Base-by-base conservation (phyloP, 2,888 invertebrate species). In the Thecocarcelia acutangulata region DNA sequence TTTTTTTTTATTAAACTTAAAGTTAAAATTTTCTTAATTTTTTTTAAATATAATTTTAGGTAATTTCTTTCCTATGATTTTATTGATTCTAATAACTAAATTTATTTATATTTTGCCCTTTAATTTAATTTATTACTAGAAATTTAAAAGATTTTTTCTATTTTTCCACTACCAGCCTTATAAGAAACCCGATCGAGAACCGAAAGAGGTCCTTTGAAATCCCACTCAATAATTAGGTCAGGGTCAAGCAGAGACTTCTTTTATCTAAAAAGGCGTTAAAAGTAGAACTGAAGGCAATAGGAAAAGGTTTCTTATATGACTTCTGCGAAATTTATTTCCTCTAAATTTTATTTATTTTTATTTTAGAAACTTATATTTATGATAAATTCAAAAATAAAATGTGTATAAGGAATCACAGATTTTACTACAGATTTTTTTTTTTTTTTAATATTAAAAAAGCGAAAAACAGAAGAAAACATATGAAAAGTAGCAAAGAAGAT, bases 321-420 rank as follows among this genome's bases (percentile, higher is more conserved):
- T n/a, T 40, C 2, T 21, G 21, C 40, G 40, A 58, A 58, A 40
- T 21, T 21, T 19, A 63, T 28, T 48, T 28, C n/a, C 37, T 58
- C 56, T 59, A 33, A 48, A 40, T 42, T 54, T 17, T 28, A 28
- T 42, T 42, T 52, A 33, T 37, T 5, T 54, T 75, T 64, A 40
- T 9, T 61, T 61, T 48, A 66, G 21, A 17, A 48, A 19, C 11
- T 17, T 11, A 19, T 11, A 6, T 48, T 19, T 48, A 8, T 33
- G 33, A 1, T 33, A 33, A 24, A 33, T 33, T 33, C 3, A 33
- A 33, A 33, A 8, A 8, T 3, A 33, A 24, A 24, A 3, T 24
- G 9, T 1, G 33, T 33, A 8, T 33, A 33, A 33, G 9, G 33
- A 9, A 9, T 1, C 9, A 9, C 33, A 33, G 33, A 9, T 33